These are phyloP conservation scores for Ceratothoa steindachneri DNA, from an alignment of 2,888 invertebrate genomes.

Conservation along the genomic window DNA sequence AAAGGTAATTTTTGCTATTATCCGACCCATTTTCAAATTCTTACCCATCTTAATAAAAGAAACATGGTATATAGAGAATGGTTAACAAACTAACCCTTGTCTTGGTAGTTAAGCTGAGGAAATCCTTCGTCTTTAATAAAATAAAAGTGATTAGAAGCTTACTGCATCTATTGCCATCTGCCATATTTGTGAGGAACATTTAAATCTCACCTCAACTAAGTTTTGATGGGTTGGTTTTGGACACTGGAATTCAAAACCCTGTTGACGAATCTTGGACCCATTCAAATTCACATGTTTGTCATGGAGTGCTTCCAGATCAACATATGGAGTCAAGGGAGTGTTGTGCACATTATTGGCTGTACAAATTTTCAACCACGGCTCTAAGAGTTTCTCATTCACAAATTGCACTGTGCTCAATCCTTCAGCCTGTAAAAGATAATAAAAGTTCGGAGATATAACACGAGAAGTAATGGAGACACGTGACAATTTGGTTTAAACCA, in stretches of 20 bases:
- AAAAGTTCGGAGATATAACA: conserved; percentile 28
- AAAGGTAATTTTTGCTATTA: too few relatives aligned
- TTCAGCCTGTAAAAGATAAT: conserved; percentile 62
- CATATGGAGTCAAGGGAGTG: conserved; percentile 82
- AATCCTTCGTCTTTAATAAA: too few relatives aligned
- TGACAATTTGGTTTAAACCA: too few relatives aligned
- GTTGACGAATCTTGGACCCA: conserved; percentile 62
- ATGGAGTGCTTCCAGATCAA: conserved; percentile 74
- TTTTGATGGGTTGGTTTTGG: conserved; percentile 63
- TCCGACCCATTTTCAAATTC: too few relatives aligned
- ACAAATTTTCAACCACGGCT: conserved; percentile 86
- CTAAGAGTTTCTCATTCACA: conserved; percentile 88
- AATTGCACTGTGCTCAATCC: conserved; percentile 77
- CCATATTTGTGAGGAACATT: too few relatives aligned
- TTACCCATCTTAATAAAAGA: too few relatives aligned
- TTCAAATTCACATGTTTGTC: conserved; percentile 75
- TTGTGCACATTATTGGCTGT: conserved; percentile 68
- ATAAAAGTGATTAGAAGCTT: too few relatives aligned
- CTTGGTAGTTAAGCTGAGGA: too few relatives aligned
- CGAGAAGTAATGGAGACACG: neutral
- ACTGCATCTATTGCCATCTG: too few relatives aligned
- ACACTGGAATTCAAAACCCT: conserved; percentile 61
- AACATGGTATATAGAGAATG: too few relatives aligned
- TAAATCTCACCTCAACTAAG: conserved; percentile 66
- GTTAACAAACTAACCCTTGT: too few relatives aligned